A percentile compares a stretch with the other conserved stretches of the same genome.
These are phyloP conservation scores for Sander vitreus DNA, from an alignment of 2,113 vertebrate species.

Conservation along the genomic window DNA sequence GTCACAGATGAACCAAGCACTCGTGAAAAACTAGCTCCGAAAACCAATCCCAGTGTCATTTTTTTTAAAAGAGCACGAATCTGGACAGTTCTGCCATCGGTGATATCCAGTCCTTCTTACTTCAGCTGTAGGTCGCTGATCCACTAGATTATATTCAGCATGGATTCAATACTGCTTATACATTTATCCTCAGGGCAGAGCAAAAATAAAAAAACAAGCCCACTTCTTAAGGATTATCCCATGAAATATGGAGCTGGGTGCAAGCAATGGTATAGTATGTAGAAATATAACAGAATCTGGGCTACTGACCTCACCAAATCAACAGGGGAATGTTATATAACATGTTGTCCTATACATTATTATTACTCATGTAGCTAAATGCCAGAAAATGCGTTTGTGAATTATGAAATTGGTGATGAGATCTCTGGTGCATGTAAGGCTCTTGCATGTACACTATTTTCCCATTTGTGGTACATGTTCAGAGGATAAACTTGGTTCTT, in stretches of 20 bases:
- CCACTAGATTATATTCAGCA: conserved; percentile 56
- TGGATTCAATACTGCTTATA: conserved; percentile 44
- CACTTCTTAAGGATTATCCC: conserved; percentile 52
- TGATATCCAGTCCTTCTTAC: conserved; percentile 12
- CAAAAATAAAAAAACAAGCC: conserved; percentile 30
- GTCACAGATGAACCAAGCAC: conserved; percentile 18
- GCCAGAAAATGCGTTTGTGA: conserved; percentile 9
- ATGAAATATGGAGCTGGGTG: conserved; percentile 53
- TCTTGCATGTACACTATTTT: conserved; percentile 3
- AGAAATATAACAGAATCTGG: conserved; percentile 45
- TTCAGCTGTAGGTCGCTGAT: conserved; percentile 48
- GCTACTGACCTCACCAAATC: conserved; percentile 37
- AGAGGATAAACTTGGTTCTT: not conserved
- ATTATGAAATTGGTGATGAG: conserved; percentile 30
- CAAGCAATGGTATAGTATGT: not conserved
- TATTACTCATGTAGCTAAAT: conserved; percentile 28
- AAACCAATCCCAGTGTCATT: conserved; percentile 2
- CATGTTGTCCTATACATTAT: conserved; percentile 46
- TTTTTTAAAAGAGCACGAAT: not conserved
- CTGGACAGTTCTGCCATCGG: conserved; percentile 2
- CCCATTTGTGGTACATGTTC: conserved; percentile 29
- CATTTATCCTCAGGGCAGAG: conserved; percentile 48
- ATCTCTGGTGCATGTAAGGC: not conserved
- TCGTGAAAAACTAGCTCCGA: conserved; percentile 1
- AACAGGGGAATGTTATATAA: conserved; percentile 36